Conservation (phyloP, 2,113 vertebrate genomes). For the Microtus pennsylvanicus region DNA sequence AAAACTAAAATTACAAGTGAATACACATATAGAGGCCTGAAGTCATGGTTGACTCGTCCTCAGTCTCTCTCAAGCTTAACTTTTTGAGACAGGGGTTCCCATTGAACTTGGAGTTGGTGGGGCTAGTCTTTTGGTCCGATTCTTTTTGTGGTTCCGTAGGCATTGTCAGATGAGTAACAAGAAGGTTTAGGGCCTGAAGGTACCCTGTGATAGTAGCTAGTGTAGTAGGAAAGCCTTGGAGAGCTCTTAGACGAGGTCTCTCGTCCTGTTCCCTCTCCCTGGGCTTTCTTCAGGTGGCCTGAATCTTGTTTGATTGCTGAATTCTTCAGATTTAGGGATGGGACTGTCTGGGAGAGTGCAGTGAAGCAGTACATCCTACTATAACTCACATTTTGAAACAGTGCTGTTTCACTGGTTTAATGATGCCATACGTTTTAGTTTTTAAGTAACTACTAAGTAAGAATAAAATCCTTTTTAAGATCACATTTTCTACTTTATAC, state of each 20-base stretch:
- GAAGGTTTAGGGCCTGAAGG: neutral
- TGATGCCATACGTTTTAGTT: neutral
- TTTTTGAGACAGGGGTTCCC: neutral
- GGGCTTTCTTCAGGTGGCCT: neutral
- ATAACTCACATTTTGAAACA: neutral
- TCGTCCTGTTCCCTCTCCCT: neutral
- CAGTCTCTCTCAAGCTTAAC: neutral
- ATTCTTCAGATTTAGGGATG: neutral
- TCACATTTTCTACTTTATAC: constrained; percentile 7
- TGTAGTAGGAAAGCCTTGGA: neutral
- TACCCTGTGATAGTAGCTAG: constrained; percentile 6
- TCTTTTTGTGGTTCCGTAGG: neutral
- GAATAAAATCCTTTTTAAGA: neutral
- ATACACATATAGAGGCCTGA: neutral
- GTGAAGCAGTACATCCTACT: neutral
- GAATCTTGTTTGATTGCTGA: neutral
- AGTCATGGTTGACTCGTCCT: neutral
- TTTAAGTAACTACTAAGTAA: constrained; percentile 50
- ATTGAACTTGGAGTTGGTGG: neutral
- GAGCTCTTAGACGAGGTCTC: neutral
- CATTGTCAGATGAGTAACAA: neutral
- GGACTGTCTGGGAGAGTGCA: neutral
- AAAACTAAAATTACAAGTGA: constrained; percentile 34
- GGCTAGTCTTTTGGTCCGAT: neutral
- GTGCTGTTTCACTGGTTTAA: neutral